These are phyloP conservation scores for Amphiprion ocellaris DNA, from an alignment of 2,113 vertebrate genomes.

Conservation along the genomic window DNA sequence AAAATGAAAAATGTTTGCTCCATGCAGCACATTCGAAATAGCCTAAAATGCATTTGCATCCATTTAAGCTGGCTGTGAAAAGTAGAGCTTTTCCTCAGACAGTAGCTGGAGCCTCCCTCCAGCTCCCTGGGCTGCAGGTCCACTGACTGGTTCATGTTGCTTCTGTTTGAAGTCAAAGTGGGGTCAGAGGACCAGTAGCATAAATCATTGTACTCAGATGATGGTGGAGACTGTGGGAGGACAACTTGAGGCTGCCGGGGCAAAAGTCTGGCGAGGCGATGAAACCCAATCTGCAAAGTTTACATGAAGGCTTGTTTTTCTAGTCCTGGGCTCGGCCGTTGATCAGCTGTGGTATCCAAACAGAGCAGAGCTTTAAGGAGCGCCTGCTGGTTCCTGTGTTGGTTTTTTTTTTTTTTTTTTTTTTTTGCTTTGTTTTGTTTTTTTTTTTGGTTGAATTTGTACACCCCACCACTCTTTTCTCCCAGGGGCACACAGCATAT, in stretches of 20 bases:
- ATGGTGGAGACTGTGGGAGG: conserved; percentile 43
- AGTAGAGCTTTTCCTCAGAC: neutral
- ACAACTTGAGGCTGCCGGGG: conserved; percentile 29
- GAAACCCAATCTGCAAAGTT: conserved; percentile 90
- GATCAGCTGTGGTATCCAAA: conserved; percentile 78
- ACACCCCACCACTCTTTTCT: conserved; percentile 32
- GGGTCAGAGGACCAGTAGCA: conserved; percentile 88
- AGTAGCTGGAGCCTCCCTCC: conserved; percentile 18
- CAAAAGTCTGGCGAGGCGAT: conserved; percentile 74
- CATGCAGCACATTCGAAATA: neutral
- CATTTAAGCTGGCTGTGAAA: neutral
- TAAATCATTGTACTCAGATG: conserved; percentile 88
- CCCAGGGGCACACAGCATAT: conserved; percentile 38
- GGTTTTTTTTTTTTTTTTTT: conserved; percentile 5
- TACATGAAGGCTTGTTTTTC: conserved; percentile 84
- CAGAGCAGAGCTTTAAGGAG: conserved; percentile 65
- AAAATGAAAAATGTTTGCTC: neutral
- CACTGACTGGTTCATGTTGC: conserved; percentile 78
- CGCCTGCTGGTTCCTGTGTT: conserved; percentile 49
- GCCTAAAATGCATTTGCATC: neutral
- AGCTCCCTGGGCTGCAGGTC: conserved; percentile 6
- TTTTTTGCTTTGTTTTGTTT: no score
- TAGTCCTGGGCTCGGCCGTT: conserved; percentile 74
- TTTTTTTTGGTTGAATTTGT: conserved; percentile 21
- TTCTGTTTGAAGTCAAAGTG: conserved; percentile 83